Conservation (phyloP, 2,113 vertebrate genomes). For the Globicephala melas region DNA sequence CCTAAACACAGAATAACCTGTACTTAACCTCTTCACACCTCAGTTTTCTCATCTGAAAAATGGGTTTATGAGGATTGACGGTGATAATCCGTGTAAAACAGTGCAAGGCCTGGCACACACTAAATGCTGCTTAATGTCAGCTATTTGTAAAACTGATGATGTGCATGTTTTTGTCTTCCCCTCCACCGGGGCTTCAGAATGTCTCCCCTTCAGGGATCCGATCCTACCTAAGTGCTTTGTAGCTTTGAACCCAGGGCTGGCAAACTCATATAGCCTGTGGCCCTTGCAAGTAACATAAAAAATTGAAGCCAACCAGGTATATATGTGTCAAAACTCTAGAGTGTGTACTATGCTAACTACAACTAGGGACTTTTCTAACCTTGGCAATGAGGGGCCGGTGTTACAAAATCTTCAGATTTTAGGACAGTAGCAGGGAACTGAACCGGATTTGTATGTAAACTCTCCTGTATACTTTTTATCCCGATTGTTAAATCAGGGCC, state of each 20-base stretch:
- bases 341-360: not conserved
- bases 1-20: not conserved
- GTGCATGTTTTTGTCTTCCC: not conserved
- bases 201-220: not conserved
- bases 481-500: not conserved
- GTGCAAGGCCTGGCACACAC: not conserved
- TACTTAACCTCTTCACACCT: not conserved
- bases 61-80: not conserved
- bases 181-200: not conserved
- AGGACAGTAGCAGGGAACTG: not conserved
- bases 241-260: not conserved
- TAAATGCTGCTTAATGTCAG: not conserved
- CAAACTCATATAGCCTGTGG: not conserved
- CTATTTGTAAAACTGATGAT: not conserved
- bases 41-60: constrained; percentile 3
- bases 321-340: not conserved
- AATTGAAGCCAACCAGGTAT: not conserved
- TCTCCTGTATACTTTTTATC: not conserved
- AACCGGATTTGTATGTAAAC: not conserved
- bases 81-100: not conserved
- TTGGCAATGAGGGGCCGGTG: not conserved
- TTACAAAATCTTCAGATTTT: not conserved
- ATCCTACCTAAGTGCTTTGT: not conserved
- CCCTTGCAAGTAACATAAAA: not conserved
- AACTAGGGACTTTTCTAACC: not conserved